phyloP scores from a whole-genome alignment of 2,113 vertebrate genomes.

The Tenrec ecaudatus region DNA sequence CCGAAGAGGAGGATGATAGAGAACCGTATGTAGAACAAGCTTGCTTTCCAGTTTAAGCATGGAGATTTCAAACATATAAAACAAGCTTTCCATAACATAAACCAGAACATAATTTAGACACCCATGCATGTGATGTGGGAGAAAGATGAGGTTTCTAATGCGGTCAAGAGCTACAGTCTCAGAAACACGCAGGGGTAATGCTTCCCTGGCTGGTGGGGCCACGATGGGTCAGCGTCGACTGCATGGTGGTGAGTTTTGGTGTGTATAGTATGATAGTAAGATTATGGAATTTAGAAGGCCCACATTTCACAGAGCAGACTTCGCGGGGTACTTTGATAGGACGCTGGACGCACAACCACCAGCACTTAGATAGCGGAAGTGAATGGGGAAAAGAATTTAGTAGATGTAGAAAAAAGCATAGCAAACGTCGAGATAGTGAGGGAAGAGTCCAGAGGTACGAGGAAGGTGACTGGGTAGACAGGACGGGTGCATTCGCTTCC shows the following conservation, averaged over 20 bases:
- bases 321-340: not conserved
- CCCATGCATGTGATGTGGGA: not conserved
- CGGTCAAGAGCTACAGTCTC: too few relatives aligned
- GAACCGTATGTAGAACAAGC: not conserved
- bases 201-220: too few relatives aligned
- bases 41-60: not conserved
- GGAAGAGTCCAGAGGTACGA: fast-evolving
- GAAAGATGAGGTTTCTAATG: too few relatives aligned
- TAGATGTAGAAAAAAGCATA: not conserved
- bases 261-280: not conserved
- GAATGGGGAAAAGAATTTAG: not conserved
- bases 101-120: not conserved
- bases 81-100: not conserved
- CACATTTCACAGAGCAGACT: not conserved
- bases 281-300: not conserved
- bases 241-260: too few relatives aligned
- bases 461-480: not conserved
- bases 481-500: not conserved
- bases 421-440: not conserved
- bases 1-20: too few relatives aligned
- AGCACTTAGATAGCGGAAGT: not conserved
- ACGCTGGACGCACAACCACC: not conserved
- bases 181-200: too few relatives aligned
- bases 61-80: slow-evolving; percentile 13
- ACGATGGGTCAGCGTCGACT: too few relatives aligned